phyloP scores from a whole-genome alignment of 2,797 vertebrate species.

The Pitangus sulphuratus region DNA sequence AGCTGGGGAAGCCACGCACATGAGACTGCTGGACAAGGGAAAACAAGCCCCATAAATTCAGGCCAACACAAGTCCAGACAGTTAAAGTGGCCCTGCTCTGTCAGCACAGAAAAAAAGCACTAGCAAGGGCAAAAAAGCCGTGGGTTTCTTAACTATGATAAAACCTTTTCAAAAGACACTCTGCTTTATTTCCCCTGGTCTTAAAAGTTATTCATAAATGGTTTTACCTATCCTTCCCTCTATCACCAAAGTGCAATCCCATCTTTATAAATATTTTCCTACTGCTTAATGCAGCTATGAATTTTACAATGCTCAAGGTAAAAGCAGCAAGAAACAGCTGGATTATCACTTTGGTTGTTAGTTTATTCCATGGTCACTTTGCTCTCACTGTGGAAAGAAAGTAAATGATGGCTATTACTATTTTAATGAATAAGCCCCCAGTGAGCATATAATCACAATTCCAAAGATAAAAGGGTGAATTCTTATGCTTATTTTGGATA shows the following conservation, averaged over 20 bases:
- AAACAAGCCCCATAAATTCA: accelerated
- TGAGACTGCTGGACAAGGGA: accelerated
- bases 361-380: background rate
- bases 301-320: slow-evolving; percentile 1
- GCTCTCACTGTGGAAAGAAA: background rate
- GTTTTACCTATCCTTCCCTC: background rate
- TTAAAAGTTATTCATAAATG: background rate
- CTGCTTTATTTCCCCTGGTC: background rate
- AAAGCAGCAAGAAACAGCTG: slow-evolving; percentile 5
- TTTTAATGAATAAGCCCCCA: background rate
- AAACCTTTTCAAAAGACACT: background rate
- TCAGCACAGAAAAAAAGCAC: background rate
- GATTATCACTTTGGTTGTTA: background rate
- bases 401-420: background rate
- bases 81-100: too few species aligned
- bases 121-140: background rate
- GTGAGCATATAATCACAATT: background rate
- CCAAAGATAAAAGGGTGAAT: background rate
- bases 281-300: slow-evolving; percentile 10
- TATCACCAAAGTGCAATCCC: background rate
- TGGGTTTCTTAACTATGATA: background rate
- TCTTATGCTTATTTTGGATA: background rate
- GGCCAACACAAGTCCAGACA: background rate
- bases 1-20: accelerated
- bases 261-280: slow-evolving; percentile 6